Evolutionary conservation across 2,797 vertebrate species (phyloP).

Genomic region (Catamblyrhynchus diadema): DNA sequence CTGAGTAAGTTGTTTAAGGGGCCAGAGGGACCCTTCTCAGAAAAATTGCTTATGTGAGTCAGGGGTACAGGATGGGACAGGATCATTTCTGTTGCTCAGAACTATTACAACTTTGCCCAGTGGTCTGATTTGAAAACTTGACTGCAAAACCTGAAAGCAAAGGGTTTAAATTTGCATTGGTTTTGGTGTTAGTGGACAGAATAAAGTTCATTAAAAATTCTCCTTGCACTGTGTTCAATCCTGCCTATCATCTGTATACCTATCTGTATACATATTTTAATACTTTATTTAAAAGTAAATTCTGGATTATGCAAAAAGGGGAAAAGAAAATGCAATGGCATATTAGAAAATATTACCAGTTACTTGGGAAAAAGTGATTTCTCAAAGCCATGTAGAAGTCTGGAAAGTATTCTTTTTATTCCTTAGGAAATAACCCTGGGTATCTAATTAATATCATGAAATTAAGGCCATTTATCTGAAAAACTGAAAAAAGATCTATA

Average conservation of each 20-base stretch:
- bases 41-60: not conserved
- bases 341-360: not conserved
- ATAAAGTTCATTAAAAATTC: not conserved
- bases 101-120: not conserved
- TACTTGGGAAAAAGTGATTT: constrained; percentile 34
- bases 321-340: not conserved
- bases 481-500: constrained; percentile 62
- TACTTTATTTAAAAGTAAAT: not conserved
- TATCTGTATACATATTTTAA: not conserved
- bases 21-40: not conserved
- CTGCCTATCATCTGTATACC: not conserved
- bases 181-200: not conserved
- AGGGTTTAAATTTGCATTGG: not conserved
- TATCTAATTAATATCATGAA: constrained; percentile 67
- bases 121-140: not conserved
- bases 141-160: not conserved
- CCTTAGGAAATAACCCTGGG: constrained; percentile 68
- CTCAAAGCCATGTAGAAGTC: constrained; percentile 44
- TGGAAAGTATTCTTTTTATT: constrained; percentile 62
- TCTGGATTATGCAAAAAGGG: not conserved
- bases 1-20: not conserved
- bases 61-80: not conserved
- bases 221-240: not conserved
- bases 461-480: constrained; percentile 69
- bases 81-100: not conserved